phyloP scores from a whole-genome alignment of 2,888 invertebrate genomes.

The Gnatocerus cornutus region DNA sequence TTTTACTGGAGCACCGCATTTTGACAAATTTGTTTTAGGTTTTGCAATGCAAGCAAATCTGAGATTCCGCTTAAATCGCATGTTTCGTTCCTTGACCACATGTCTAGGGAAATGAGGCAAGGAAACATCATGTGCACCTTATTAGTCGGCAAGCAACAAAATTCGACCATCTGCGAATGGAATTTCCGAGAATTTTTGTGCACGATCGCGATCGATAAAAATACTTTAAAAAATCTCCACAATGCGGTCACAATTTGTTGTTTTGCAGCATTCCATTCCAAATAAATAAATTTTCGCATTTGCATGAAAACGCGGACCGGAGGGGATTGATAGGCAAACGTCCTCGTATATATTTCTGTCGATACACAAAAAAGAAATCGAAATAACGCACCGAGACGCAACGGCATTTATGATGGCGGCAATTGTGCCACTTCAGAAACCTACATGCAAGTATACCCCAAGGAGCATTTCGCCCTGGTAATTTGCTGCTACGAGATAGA shows the following conservation, averaged over 20 bases:
- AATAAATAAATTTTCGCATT: conserved; percentile 36
- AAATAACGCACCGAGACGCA: conserved; percentile 15
- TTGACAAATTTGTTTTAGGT: conserved; percentile 29
- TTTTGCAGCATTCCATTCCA: conserved; percentile 37
- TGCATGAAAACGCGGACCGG: conserved; percentile 22
- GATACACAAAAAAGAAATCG: conserved; percentile 12
- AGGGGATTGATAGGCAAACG: conserved; percentile 18
- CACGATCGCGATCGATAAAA: conserved; percentile 21
- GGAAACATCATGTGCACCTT: not conserved
- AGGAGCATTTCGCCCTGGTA: conserved; percentile 43
- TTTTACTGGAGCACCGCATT: conserved; percentile 8
- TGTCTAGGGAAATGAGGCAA: conserved; percentile 12
- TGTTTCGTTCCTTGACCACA: conserved; percentile 1
- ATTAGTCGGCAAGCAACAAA: not conserved
- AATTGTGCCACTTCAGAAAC: conserved; percentile 34
- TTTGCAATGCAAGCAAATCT: not conserved
- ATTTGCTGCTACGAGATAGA: conserved; percentile 47
- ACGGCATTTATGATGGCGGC: conserved; percentile 35
- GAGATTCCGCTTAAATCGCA: not conserved
- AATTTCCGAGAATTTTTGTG: conserved; percentile 17
- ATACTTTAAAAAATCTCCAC: conserved; percentile 29
- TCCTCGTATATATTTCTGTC: conserved; percentile 22
- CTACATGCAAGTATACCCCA: conserved; percentile 38
- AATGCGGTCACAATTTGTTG: conserved; percentile 37
- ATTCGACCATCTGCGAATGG: conserved; percentile 13